Conservation (phyloP, 1,140 invertebrate species). For the Macrotrachela quadricornifera region DNA sequence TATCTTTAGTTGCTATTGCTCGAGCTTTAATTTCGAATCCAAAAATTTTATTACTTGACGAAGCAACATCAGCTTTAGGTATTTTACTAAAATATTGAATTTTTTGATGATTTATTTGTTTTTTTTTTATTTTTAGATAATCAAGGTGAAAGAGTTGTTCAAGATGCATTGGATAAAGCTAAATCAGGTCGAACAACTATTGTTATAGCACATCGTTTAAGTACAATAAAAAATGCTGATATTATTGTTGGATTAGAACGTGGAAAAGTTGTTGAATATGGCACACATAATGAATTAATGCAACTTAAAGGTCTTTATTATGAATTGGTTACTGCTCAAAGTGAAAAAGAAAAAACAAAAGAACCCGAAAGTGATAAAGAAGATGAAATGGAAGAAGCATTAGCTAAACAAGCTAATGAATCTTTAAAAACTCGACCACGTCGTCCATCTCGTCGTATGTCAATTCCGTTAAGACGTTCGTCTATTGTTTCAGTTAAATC, state of each 20-base stretch:
- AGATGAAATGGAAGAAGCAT: background rate
- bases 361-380: background rate
- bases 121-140: background rate
- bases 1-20: conserved; percentile 9
- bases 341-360: background rate
- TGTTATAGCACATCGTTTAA: conserved; percentile 38
- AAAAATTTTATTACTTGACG: conserved; percentile 22
- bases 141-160: conserved; percentile 12
- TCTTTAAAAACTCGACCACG: too few species aligned
- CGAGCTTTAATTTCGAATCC: conserved; percentile 27
- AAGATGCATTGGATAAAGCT: conserved; percentile 21
- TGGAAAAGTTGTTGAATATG: conserved; percentile 65
- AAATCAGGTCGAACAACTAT: conserved; percentile 25
- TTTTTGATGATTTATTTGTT: too few species aligned
- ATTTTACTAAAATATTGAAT: conserved; percentile 10
- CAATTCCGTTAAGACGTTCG: too few species aligned
- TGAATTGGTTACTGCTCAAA: background rate
- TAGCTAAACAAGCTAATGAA: too few species aligned
- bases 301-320: conserved; percentile 1
- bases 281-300: conserved; percentile 20
- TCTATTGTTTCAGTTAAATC: too few species aligned
- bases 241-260: conserved; percentile 71
- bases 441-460: background rate
- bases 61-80: conserved; percentile 46
- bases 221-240: conserved; percentile 75